Evolutionary conservation across 2,888 invertebrate species (phyloP).

Genomic region (Xestia ashworthii): DNA sequence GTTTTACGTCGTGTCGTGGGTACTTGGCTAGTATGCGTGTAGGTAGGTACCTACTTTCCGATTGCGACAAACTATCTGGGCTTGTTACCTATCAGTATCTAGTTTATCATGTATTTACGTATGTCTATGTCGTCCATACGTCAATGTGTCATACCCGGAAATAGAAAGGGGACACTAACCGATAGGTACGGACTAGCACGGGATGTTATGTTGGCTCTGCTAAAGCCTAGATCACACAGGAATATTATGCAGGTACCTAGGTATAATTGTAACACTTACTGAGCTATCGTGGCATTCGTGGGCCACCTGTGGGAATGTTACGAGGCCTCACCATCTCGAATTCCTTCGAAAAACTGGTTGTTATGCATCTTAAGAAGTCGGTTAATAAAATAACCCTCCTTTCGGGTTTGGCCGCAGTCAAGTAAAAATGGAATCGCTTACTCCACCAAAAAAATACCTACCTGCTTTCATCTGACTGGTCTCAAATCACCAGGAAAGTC

Average conservation of each 20-base stretch:
- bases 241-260: neutral
- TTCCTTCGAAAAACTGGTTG: neutral
- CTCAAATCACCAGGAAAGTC: neutral
- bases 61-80: slow-evolving; percentile 31
- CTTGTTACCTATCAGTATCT: slow-evolving; percentile 21
- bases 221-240: slow-evolving; percentile 27
- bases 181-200: slow-evolving; percentile 38
- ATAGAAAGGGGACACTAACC: slow-evolving; percentile 59
- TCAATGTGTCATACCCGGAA: slow-evolving; percentile 55
- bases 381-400: no score
- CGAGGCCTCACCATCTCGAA: neutral
- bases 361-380: no score
- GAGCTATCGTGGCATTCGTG: neutral
- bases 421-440: neutral
- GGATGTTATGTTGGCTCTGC: slow-evolving; percentile 2
- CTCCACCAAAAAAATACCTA: neutral
- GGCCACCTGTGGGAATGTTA: neutral
- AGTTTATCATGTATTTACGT: slow-evolving; percentile 52
- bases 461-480: neutral
- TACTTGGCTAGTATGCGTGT: slow-evolving; percentile 14
- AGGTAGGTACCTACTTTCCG: slow-evolving; percentile 22
- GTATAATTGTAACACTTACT: neutral
- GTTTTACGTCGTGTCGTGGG: slow-evolving; percentile 26
- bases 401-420: no score
- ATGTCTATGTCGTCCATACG: neutral